phyloP scores from a whole-genome alignment of 2,888 invertebrate species.

The Strigamia crassipes region DNA sequence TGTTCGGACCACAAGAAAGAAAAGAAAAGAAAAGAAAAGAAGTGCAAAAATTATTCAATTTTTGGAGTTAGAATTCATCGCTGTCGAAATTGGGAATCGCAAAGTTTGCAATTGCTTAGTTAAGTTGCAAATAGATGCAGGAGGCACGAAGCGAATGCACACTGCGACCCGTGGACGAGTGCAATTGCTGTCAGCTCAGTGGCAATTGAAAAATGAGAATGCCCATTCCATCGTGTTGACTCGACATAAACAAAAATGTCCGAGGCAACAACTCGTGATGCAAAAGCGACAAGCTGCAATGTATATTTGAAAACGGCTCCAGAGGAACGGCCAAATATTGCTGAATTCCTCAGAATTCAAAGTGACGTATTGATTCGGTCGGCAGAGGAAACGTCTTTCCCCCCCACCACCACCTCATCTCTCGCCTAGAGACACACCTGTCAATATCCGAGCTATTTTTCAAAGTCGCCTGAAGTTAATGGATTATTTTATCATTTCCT shows the following conservation, averaged over 20 bases:
- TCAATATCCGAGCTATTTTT: constrained; percentile 46
- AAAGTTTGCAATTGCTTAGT: not conserved
- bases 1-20: too few species aligned
- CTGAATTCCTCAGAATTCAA: constrained; percentile 10
- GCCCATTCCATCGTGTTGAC: not conserved
- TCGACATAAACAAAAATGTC: not conserved
- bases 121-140: constrained; percentile 10
- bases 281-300: not conserved
- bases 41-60: too few species aligned
- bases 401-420: not conserved
- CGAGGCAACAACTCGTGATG: not conserved
- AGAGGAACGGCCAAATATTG: not conserved
- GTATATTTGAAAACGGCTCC: not conserved
- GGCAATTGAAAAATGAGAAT: constrained; percentile 19
- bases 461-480: constrained; percentile 45
- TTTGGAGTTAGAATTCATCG: too few species aligned
- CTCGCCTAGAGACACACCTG: constrained; percentile 43
- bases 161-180: not conserved
- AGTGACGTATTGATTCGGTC: constrained; percentile 32
- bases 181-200: constrained; percentile 15
- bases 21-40: too few species aligned
- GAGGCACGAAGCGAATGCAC: not conserved
- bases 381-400: constrained; percentile 2
- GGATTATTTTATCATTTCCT: constrained; percentile 47
- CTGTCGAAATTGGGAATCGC: too few species aligned